Conservation (phyloP, 2,113 vertebrate genomes). For the Ptilorrhoa leucosticta region DNA sequence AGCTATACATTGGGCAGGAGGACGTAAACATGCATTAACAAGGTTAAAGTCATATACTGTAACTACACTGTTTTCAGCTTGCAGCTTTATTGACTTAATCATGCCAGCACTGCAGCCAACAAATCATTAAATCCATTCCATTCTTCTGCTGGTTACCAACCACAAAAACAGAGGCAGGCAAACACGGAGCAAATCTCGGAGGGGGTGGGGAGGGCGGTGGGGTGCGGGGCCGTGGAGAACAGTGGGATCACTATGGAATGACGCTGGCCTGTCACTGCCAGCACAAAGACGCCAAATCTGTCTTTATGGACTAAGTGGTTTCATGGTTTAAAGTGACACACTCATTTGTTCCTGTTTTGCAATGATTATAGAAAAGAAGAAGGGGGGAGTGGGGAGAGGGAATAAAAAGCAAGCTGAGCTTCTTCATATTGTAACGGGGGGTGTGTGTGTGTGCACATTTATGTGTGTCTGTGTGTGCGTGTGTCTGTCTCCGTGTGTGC, state of each 20-base stretch:
- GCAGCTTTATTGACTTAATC: conserved; percentile 71
- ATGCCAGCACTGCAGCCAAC: conserved; percentile 61
- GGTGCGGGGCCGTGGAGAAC: conserved; percentile 12
- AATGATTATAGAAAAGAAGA: conserved; percentile 36
- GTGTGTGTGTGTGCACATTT: too few relatives aligned
- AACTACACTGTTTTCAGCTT: conserved; percentile 63
- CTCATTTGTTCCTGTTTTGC: conserved; percentile 62
- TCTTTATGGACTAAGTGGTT: conserved; percentile 47
- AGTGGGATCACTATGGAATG: conserved; percentile 53
- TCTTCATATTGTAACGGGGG: fast-evolving
- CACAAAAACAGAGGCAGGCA: conserved; percentile 59
- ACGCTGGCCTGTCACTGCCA: conserved; percentile 48
- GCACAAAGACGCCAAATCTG: conserved; percentile 52
- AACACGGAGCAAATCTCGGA: conserved; percentile 17
- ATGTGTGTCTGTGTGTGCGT: background rate
- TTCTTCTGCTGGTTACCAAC: conserved; percentile 67
- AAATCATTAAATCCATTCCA: conserved; percentile 73
- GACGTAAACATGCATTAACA: conserved; percentile 68
- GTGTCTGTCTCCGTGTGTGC: background rate
- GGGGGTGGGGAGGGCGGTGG: background rate
- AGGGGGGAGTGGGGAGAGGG: background rate
- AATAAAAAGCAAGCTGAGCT: background rate
- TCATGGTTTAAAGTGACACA: conserved; percentile 64
- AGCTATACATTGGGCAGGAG: conserved; percentile 43
- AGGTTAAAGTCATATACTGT: conserved; percentile 68